Percentiles rank a stretch among this genome's conserved stretches.
Conservation (phyloP, 2,797 vertebrate genomes). For the Nannoperca australis region DNA sequence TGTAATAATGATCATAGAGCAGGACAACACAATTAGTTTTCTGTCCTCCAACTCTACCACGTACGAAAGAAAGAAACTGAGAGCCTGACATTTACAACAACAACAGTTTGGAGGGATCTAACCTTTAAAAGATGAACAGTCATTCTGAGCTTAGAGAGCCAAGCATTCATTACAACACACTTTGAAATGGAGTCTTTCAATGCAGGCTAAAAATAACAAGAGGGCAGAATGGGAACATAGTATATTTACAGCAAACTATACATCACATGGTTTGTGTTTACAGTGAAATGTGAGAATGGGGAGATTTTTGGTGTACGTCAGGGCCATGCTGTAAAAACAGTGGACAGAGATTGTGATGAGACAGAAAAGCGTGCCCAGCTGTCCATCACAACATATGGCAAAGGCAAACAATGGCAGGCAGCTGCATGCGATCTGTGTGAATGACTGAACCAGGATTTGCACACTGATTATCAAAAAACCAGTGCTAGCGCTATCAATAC, state of each 20-base stretch:
- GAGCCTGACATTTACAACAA: conserved; percentile 70
- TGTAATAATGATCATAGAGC: conserved; percentile 5
- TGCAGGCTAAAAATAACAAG: conserved; percentile 15
- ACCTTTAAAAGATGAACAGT: conserved; percentile 75
- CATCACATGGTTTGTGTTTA: conserved; percentile 32
- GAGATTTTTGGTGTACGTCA: conserved; percentile 1
- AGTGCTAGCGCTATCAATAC: conserved; percentile 1
- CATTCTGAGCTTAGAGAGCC: conserved; percentile 52
- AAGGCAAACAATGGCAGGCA: conserved; percentile 44
- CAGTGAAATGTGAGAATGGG: conserved; percentile 18
- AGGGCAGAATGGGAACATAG: not conserved
- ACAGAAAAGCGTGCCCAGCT: conserved; percentile 34
- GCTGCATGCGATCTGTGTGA: conserved; percentile 33
- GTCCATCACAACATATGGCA: conserved; percentile 53
- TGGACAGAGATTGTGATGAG: conserved; percentile 43
- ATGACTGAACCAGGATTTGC: conserved; percentile 50
- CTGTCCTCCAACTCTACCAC: conserved; percentile 8
- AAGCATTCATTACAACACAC: conserved; percentile 22
- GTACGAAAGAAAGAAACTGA: conserved; percentile 16
- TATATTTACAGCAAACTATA: not conserved
- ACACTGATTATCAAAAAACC: conserved; percentile 39
- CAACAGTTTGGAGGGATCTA: conserved; percentile 70
- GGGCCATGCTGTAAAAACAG: conserved; percentile 29
- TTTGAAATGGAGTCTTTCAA: conserved; percentile 33
- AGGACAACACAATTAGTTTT: conserved; percentile 13